Evolutionary conservation across 2,797 vertebrate species (phyloP), one percentile per base, ranked within the genome.

Genomic region (Euphonia xanthogaster): DNA sequence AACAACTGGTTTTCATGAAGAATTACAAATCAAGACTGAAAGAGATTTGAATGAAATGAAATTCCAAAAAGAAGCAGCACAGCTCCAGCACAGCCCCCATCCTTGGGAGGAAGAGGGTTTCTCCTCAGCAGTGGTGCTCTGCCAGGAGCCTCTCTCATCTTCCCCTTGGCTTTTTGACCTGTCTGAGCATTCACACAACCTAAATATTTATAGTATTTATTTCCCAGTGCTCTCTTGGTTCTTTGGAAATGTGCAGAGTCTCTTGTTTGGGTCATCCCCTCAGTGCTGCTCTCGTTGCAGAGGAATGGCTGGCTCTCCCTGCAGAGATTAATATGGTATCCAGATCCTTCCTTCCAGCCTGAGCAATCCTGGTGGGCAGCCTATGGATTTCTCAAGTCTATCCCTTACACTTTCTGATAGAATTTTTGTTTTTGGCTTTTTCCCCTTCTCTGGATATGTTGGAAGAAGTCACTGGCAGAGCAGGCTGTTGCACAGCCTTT

Each of bases 21-120:
- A 91, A 85, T 80, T 81, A 58, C 62, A 90, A 86, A 90, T 40
- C 5, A 15, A 81, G 62, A n/a, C 66, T 53, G 55, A 61, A 91
- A 67, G 58, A 61, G 23, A 54, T 54, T 67, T 47, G 37, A 63
- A 75, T 68, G 22, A 37, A 58, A 25, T 51, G 23, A 28, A 35
- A 45, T 75, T 42, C 47, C 13, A 8, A 73, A 85, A 44, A 76
- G 57, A 27, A 40, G 10, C 22, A 82, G 28, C 12, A 37, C 15
- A 70, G 35, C 51, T 75, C 30, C 2, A 8, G 71, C 60, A 53
- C 73, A 93, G 60, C 61, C 54, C 25, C 21, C 6, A 3, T 31
- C 39, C 45, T 3, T 13, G 31, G n/a, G 33, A 60, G 28, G 44
- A 42, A n/a, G 40, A 42, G 19, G 1, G 8, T 4, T 27, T 27